Percentiles rank a stretch among this genome's conserved stretches.
Conservation (phyloP, 2,888 invertebrate genomes). For the Macroteleia sp. region DNA sequence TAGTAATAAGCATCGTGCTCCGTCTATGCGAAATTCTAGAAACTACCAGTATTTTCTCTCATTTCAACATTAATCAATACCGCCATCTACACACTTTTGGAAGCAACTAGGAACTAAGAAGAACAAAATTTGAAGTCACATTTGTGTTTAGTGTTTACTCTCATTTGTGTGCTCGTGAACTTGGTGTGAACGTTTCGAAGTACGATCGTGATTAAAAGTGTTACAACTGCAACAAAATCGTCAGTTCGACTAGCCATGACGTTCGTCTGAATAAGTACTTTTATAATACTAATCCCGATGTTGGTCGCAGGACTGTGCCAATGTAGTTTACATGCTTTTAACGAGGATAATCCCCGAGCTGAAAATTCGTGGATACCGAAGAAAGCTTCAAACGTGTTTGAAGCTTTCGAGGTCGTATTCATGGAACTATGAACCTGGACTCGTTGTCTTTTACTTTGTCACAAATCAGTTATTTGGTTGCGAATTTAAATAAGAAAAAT, state of each 20-base stretch:
- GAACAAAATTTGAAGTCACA: no score
- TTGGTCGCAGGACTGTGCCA: constrained; percentile 84
- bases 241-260: constrained; percentile 80
- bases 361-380: constrained; percentile 90
- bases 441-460: constrained; percentile 99
- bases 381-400: constrained; percentile 97
- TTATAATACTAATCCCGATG: constrained; percentile 84
- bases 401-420: constrained; percentile 94
- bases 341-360: constrained; percentile 83
- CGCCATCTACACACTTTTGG: no score
- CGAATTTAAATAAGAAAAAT: constrained; percentile 97
- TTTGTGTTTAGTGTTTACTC: constrained; percentile 27
- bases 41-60: no score
- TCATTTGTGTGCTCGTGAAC: constrained; percentile 12
- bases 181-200: constrained; percentile 5
- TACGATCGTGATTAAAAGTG: constrained; percentile 21
- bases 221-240: constrained; percentile 25
- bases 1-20: no score
- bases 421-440: constrained; percentile 99
- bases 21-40: no score
- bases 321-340: constrained; percentile 85
- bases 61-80: no score
- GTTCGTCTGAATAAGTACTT: constrained; percentile 80
- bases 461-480: constrained; percentile 98
- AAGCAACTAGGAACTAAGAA: no score